Base-by-base conservation (phyloP, 35 echinoderm and acorn worm species). In the Ophiothrix spiculata region DNA sequence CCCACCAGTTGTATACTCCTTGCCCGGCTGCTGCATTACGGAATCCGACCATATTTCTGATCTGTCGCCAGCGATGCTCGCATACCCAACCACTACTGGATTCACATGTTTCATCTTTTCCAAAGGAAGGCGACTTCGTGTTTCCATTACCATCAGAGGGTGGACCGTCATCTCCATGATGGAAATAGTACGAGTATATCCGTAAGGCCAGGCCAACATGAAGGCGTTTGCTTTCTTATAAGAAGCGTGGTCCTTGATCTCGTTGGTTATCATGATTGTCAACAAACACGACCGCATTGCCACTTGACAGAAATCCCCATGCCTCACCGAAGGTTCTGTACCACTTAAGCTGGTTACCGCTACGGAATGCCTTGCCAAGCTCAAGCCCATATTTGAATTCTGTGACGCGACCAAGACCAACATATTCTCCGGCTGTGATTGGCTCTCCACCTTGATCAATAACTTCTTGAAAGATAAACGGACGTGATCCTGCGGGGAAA, bases 221-320 rank as follows among this genome's bases (percentile, higher is more conserved):
- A 89, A 90, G 36, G 86, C 88, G 63, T 81, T 89, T 21, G 94
- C 94, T 38, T 89, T 89, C 69, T 88, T 92, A 87, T 96, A 96
- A 17, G 85, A 15, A 25, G 40, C 78, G 31, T 39, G 81, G 1
- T 77, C 29, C 90, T 28, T 91, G 83, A n/a, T 85, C 84, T 63
- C 93, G 80, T 54, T 95, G 88, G 81, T 95, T 95, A 64, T 95
- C 93, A 85, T 95, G 93, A 73, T 92, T 96, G 81, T 92, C 90
- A 32, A 89, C 75, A 75, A 96, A 96, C 13, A 92, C 94, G 4
- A 96, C 39, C 35, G 86, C 94, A 54, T 76, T 35, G 33, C 35
- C 56, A 32, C 83, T 38, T 31, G 34, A 46, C 46, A 96, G 38
- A 75, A 91, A 78, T 4, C 91, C 94, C 54, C 90, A 85, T 21